These are phyloP conservation scores for Fukomys damarensis DNA, from an alignment of 2,113 vertebrate species.

Conservation along the genomic window DNA sequence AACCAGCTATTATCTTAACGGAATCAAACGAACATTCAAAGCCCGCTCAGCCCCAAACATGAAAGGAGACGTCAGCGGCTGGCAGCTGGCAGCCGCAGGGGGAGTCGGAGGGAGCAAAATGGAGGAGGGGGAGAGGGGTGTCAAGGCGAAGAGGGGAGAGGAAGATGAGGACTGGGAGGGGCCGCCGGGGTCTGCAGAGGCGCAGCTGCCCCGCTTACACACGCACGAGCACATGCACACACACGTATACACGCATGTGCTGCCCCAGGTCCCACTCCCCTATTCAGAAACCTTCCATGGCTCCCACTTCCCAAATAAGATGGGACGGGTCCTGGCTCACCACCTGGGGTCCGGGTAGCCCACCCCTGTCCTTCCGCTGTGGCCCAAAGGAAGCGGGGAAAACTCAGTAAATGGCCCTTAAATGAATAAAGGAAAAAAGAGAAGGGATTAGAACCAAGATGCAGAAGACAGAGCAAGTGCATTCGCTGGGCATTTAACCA, in stretches of 20 bases:
- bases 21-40: constrained; percentile 99
- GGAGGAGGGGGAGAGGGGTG: constrained; percentile 73
- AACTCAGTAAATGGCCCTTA: not conserved
- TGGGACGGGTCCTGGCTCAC: not conserved
- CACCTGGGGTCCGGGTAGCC: not conserved
- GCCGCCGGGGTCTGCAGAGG: not conserved
- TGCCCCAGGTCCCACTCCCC: not conserved
- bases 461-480: not conserved
- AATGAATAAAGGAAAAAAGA: not conserved
- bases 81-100: constrained; percentile 97
- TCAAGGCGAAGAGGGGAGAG: constrained; percentile 52
- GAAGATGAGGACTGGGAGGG: not conserved
- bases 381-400: not conserved
- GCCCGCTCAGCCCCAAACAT: constrained; percentile 98
- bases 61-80: constrained; percentile 99
- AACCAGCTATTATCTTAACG: constrained; percentile 99
- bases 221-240: not conserved
- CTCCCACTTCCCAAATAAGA: not conserved
- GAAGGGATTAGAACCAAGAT: not conserved
- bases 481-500: not conserved
- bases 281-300: not conserved
- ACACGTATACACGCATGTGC: no score
- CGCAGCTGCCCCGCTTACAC: not conserved
- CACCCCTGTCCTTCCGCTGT: not conserved
- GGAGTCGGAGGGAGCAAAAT: constrained; percentile 85